These are phyloP conservation scores for Phocoena phocoena DNA, from an alignment of 2,113 vertebrate genomes.

Conservation along the genomic window DNA sequence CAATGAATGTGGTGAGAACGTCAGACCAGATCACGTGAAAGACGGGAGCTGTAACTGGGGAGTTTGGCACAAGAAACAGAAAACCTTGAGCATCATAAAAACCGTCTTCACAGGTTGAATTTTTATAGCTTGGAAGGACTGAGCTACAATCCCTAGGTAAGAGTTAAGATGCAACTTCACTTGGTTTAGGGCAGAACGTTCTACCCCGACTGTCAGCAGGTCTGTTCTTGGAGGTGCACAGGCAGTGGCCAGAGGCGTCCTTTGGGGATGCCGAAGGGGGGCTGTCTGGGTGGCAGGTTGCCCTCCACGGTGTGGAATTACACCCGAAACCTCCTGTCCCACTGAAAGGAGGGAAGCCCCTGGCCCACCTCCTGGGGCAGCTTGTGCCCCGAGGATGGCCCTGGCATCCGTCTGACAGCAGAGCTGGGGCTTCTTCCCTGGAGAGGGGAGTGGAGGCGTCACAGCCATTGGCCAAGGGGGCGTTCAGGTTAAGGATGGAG, in stretches of 20 bases:
- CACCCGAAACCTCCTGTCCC: no score
- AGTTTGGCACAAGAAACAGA: no score
- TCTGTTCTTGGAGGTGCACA: not conserved
- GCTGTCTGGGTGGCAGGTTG: rapidly evolving
- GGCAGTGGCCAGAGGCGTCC: not conserved
- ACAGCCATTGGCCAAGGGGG: not conserved
- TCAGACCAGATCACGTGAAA: rapidly evolving
- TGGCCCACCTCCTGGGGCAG: rapidly evolving
- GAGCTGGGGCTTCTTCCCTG: not conserved
- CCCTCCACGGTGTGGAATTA: rapidly evolving
- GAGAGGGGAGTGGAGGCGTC: not conserved
- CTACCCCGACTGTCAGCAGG: rapidly evolving
- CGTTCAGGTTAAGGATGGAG: not conserved
- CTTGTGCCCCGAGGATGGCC: not conserved
- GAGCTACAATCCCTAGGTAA: rapidly evolving
- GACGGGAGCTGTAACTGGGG: not conserved
- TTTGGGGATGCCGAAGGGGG: rapidly evolving
- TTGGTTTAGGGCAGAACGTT: not conserved
- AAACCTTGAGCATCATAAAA: rapidly evolving
- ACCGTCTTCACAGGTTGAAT: not conserved
- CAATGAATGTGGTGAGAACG: not conserved
- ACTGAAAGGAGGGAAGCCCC: not conserved
- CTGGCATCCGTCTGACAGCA: not conserved
- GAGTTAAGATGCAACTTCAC: not conserved
- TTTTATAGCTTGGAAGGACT: rapidly evolving